Evolutionary conservation across 1,140 invertebrate genomes (phyloP).

Genomic region (Pollicipes pollicipes): DNA sequence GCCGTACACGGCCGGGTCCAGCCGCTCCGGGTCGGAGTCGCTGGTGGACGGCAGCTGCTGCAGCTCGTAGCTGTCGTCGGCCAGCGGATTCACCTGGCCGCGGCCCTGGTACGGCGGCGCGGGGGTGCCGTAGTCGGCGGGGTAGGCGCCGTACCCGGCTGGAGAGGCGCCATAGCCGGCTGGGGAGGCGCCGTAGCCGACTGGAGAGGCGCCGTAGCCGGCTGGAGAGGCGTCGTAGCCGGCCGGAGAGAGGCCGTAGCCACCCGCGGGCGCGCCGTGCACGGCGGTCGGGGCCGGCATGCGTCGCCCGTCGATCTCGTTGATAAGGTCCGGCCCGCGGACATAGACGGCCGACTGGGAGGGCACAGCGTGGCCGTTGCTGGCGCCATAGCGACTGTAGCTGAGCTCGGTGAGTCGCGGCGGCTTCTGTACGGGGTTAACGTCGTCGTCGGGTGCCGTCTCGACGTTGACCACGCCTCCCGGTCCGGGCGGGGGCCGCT

Average conservation of each 20-base stretch:
- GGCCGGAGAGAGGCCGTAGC: not conserved
- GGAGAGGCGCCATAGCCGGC: too few relatives aligned
- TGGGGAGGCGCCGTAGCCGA: not conserved
- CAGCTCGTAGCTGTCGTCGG: slow-evolving; percentile 51
- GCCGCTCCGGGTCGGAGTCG: slow-evolving; percentile 26
- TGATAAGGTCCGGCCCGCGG: not conserved
- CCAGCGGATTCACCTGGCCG: slow-evolving; percentile 36
- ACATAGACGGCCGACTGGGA: not conserved
- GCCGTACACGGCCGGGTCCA: slow-evolving; percentile 18
- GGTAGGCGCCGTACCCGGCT: not conserved
- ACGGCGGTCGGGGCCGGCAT: too few relatives aligned
- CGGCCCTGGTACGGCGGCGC: slow-evolving; percentile 22
- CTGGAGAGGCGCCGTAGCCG: not conserved
- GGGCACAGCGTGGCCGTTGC: too few relatives aligned
- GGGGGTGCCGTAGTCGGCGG: not conserved
- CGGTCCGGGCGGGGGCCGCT: not conserved
- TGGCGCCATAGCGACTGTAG: too few relatives aligned
- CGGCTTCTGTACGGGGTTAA: slow-evolving; percentile 46
- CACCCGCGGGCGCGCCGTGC: not conserved
- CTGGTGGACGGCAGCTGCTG: slow-evolving; percentile 59
- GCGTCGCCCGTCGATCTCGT: not conserved
- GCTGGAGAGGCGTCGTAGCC: not conserved
- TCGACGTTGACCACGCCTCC: not conserved
- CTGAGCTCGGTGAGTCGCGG: slow-evolving; percentile 41
- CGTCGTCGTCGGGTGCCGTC: not conserved